These are phyloP conservation scores for Otis tarda DNA, from an alignment of 2,113 vertebrate genomes.

Conservation along the genomic window DNA sequence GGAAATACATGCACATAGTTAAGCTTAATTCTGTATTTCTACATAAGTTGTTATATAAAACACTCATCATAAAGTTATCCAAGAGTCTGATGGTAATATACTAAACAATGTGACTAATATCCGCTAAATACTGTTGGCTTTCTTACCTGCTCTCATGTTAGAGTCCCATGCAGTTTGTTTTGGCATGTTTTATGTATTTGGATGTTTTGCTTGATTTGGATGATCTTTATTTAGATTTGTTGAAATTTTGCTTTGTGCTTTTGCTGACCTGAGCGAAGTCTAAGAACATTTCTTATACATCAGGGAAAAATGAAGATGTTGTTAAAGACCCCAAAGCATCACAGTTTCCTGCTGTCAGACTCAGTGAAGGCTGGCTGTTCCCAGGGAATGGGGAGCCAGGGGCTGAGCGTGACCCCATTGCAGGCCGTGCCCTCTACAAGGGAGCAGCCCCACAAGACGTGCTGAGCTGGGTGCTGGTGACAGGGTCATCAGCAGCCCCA, in stretches of 20 bases:
- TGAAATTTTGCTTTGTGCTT: neutral
- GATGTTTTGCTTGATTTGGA: neutral
- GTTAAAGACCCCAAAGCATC: neutral
- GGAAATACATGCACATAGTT: neutral
- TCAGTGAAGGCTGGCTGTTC: neutral
- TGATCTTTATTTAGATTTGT: neutral
- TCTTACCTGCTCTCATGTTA: neutral
- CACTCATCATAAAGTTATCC: neutral
- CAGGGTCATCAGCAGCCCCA: neutral
- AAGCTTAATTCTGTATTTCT: neutral
- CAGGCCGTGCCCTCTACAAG: accelerated
- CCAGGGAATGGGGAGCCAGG: neutral
- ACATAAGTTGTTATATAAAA: neutral
- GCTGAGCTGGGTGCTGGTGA: neutral
- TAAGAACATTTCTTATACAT: neutral
- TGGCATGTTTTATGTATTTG: neutral
- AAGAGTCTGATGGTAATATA: neutral
- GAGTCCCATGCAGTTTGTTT: neutral
- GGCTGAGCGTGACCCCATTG: accelerated
- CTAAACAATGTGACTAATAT: neutral
- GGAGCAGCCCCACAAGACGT: neutral
- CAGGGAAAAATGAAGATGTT: neutral
- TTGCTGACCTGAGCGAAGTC: neutral
- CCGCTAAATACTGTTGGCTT: neutral
- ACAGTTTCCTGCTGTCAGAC: neutral